These are phyloP conservation scores for Dicrurus megarhynchus DNA, from an alignment of 2,113 vertebrate genomes.

Conservation along the genomic window DNA sequence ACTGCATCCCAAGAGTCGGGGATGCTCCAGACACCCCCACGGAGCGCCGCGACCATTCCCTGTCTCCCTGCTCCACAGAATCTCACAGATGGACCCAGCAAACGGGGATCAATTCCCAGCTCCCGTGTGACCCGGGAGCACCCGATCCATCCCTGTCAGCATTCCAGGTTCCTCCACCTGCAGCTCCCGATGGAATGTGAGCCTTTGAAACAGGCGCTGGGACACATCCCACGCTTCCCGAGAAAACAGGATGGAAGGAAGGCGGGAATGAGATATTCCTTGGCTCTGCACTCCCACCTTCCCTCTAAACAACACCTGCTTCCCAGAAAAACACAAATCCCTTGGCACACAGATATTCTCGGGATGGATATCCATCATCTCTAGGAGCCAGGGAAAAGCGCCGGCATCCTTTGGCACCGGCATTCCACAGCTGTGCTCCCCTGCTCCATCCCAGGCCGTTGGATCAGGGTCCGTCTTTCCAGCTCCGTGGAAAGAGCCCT, in stretches of 20 bases:
- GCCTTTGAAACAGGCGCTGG: background rate
- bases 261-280: background rate
- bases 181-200: background rate
- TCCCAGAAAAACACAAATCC: background rate
- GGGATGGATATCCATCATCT: background rate
- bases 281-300: background rate
- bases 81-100: background rate
- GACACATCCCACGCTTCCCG: fast-evolving
- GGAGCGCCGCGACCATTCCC: fast-evolving
- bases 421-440: background rate
- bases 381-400: background rate
- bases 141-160: background rate
- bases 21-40: background rate
- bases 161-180: background rate
- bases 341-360: background rate
- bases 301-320: background rate
- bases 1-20: background rate
- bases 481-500: background rate
- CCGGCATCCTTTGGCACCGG: background rate
- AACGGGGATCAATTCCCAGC: background rate
- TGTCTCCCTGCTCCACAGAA: background rate
- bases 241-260: background rate
- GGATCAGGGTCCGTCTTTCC: background rate
- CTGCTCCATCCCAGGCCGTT: fast-evolving
- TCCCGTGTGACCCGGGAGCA: background rate